Conservation (phyloP, 2,113 vertebrate genomes). For the Toxostoma redivivum region DNA sequence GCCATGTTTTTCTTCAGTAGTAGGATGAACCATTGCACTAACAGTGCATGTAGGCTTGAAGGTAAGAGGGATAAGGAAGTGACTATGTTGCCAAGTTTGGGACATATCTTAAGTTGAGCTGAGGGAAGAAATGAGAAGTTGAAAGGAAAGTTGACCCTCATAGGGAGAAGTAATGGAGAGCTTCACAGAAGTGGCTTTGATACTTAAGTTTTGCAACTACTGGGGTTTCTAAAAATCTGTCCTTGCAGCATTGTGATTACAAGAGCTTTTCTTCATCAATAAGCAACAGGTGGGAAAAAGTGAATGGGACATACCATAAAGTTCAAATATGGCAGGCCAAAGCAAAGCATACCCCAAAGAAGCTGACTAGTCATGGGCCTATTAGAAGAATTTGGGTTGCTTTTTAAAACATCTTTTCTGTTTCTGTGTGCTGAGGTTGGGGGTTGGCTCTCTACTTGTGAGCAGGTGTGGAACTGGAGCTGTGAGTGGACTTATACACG, state of each 20-base stretch:
- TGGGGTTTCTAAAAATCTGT: not conserved
- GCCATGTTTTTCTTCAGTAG: not conserved
- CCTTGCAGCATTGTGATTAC: not conserved
- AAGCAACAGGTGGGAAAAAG: not conserved
- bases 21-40: not conserved
- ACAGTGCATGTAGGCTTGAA: not conserved
- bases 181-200: not conserved
- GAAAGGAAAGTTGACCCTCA: not conserved
- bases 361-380: not conserved
- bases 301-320: not conserved
- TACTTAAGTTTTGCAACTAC: not conserved
- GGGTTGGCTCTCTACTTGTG: not conserved
- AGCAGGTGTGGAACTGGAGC: not conserved
- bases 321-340: not conserved
- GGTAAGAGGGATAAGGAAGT: not conserved
- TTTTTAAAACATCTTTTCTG: not conserved
- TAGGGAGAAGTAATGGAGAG: not conserved
- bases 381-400: not conserved
- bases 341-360: not conserved
- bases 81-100: not conserved
- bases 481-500: not conserved
- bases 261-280: not conserved
- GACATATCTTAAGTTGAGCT: not conserved
- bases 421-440: not conserved
- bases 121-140: conserved; percentile 2